Evolutionary conservation across 2,888 invertebrate species (phyloP), one percentile per base, ranked within the genome.

Genomic region (Chrysolina haemoptera): DNA sequence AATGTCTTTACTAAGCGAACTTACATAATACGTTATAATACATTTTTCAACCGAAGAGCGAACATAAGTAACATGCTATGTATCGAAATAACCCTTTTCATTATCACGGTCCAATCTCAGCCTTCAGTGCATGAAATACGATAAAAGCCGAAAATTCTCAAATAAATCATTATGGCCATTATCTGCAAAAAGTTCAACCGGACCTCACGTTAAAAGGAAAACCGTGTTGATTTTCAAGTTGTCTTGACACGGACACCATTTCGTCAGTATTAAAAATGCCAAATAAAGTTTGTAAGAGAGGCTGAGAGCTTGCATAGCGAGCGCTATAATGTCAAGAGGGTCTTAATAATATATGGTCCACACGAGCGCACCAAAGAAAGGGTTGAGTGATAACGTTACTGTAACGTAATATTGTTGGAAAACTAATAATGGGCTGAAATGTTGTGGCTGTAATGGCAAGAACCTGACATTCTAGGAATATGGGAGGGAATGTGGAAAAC

Each of bases 231-330:
- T 59, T 59, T 59, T 27, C 59, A 27, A 59, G n/a, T 27, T 59
- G 27, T 59, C 59, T 27, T 35, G 59, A 59, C 59, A 59, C n/a
- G 59, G 27, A 59, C 27, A 27, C 59, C 27, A 27, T 59, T 59
- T 59, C 59, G 59, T 59, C 59, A 59, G 59, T 59, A 59, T 59
- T 59, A 59, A 59, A 59, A 59, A 59, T 14, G n/a, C 59, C 59
- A 59, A 59, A 59, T 27, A 27, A 27, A 59, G 35, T 22, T 35
- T n/a, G 59, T 35, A 35, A 16, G 59, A 59, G 59, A 27, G 59
- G 27, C 27, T 59, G 27, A 59, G 43, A 59, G 59, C 35, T 27
- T 27, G 59, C 27, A 27, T 27, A 14, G 59, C n/a, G 59, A 35
- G 59, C n/a, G 59, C n/a, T 59, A 35, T 35, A 12, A 22, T 53